Conservation (phyloP, 2,888 invertebrate species). For the Rhodophaea formosa region DNA sequence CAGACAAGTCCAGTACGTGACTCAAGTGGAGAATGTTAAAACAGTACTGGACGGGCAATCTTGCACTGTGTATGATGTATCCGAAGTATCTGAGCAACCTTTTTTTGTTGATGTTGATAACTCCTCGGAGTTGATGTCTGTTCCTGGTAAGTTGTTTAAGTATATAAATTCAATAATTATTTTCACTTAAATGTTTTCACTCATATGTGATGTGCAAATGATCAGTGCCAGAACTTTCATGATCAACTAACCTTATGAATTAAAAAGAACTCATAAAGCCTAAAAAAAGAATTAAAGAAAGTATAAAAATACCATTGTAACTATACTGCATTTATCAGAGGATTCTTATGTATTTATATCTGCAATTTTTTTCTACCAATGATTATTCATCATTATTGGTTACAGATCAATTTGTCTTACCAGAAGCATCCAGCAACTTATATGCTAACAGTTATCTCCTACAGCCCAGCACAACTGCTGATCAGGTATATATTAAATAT, state of each 20-base stretch:
- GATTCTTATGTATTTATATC: too few species aligned
- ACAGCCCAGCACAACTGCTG: constrained; percentile 43
- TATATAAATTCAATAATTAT: too few species aligned
- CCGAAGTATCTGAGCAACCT: constrained; percentile 54
- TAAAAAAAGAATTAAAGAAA: too few species aligned
- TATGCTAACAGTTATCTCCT: constrained; percentile 57
- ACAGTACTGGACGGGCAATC: constrained; percentile 45
- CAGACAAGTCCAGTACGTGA: constrained; percentile 59
- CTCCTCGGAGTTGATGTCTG: constrained; percentile 52
- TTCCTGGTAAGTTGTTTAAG: constrained; percentile 44
- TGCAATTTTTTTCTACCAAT: too few species aligned
- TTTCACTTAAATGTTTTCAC: too few species aligned
- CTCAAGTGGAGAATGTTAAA: constrained; percentile 53
- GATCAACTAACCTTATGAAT: too few species aligned
- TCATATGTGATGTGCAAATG: too few species aligned
- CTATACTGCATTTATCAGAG: too few species aligned
- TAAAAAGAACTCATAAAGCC: too few species aligned
- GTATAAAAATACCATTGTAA: too few species aligned
- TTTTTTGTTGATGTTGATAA: constrained; percentile 62
- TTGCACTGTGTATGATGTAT: constrained; percentile 55
- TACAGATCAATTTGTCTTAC: constrained; percentile 59
- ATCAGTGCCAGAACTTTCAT: too few species aligned
- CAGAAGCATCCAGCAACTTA: constrained; percentile 44
- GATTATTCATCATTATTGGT: constrained; percentile 21
- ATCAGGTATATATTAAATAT: constrained; percentile 39